phyloP scores from a whole-genome alignment of 2,888 invertebrate species.

The Morinoia aosen region DNA sequence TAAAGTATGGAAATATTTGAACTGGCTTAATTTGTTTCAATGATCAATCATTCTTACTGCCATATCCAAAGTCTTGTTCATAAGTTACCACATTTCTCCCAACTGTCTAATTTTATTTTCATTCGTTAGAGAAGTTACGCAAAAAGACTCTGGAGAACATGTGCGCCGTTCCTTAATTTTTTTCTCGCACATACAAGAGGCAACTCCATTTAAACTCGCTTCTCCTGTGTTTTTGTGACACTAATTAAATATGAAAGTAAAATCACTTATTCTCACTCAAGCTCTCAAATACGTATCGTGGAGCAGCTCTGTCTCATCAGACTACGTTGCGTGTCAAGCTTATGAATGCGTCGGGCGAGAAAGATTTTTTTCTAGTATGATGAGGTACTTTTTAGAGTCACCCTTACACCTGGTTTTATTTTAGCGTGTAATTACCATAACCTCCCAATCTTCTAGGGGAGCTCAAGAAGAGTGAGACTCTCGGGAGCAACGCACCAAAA shows the following conservation, averaged over 20 bases:
- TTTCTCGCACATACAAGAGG: neutral
- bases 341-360: neutral
- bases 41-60: too few species aligned
- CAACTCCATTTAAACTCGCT: neutral
- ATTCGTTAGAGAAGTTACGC: too few species aligned
- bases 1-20: too few species aligned
- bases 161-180: too few species aligned
- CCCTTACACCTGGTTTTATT: neutral
- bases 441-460: neutral
- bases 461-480: neutral
- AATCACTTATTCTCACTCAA: neutral
- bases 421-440: neutral
- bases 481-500: neutral
- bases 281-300: neutral
- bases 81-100: too few species aligned
- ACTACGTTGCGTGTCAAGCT: neutral
- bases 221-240: neutral
- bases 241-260: neutral
- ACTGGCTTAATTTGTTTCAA: too few species aligned
- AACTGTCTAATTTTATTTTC: too few species aligned
- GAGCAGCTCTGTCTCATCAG: neutral
- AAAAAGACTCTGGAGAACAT: too few species aligned
- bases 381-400: neutral
- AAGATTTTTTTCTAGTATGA: neutral
- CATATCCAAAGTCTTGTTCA: too few species aligned